These are phyloP conservation scores for Mustelus asterias DNA, from an alignment of 2,113 vertebrate genomes.

Conservation along the genomic window DNA sequence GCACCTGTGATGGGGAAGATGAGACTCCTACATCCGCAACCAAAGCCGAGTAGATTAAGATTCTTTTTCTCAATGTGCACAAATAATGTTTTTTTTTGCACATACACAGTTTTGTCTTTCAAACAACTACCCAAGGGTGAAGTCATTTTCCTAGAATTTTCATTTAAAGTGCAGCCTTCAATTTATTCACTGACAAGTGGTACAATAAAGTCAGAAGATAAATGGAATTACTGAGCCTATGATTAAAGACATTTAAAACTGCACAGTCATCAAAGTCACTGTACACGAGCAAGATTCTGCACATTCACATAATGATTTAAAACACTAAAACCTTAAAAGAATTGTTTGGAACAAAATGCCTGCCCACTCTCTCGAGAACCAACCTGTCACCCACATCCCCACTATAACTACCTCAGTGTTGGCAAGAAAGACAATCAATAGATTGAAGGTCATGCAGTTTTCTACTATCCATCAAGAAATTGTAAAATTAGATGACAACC, in stretches of 20 bases:
- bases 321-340: not conserved
- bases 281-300: not conserved
- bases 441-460: not conserved
- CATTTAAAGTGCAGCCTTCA: slow-evolving; percentile 2
- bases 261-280: not conserved
- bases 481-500: not conserved
- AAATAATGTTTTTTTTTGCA: not conserved
- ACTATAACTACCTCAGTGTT: not conserved
- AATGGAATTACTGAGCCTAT: not conserved
- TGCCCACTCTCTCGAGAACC: not conserved
- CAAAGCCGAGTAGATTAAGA: not conserved
- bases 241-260: not conserved
- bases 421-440: not conserved
- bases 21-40: not conserved
- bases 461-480: not conserved
- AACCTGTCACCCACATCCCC: not conserved
- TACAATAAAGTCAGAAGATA: not conserved
- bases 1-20: not conserved
- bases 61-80: not conserved
- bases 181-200: slow-evolving; percentile 1
- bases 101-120: not conserved
- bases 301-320: not conserved
- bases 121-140: not conserved
- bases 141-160: not conserved
- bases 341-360: not conserved